Percentiles rank a stretch among this genome's conserved stretches.
Conservation (phyloP, 2,113 vertebrate genomes). For the Aspidoscelis tigris region DNA sequence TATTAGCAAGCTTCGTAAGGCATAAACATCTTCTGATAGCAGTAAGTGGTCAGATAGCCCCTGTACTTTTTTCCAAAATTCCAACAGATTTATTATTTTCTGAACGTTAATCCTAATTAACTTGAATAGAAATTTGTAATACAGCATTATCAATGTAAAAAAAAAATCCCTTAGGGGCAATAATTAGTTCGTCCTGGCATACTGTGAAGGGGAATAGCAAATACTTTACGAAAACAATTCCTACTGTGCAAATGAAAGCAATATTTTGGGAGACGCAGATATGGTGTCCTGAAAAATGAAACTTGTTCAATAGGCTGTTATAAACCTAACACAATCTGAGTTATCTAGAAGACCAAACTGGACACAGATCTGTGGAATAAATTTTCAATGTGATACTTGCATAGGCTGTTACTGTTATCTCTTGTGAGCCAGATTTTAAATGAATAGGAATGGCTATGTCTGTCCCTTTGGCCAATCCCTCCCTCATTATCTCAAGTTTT, state of each 20-base stretch:
- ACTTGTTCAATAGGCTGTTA: background rate
- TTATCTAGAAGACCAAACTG: background rate
- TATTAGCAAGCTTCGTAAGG: no score
- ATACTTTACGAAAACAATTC: background rate
- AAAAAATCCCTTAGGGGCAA: no score
- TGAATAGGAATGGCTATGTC: background rate
- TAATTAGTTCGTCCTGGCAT: no score
- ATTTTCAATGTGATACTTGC: background rate
- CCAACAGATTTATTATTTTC: no score
- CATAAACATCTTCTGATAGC: no score
- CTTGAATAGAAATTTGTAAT: no score
- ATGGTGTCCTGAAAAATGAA: background rate
- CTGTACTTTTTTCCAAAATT: no score
- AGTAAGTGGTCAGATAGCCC: no score
- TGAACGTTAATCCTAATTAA: no score
- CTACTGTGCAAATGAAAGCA: background rate
- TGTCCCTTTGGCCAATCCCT: background rate
- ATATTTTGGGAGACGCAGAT: background rate
- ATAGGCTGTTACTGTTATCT: background rate
- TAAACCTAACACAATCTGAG: background rate
- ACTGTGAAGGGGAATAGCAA: no score
- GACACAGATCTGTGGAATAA: background rate
- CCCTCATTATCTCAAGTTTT: background rate
- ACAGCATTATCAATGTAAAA: no score
- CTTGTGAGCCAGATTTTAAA: background rate